These are phyloP conservation scores for Pogonophryne albipinna DNA, from an alignment of 2,797 vertebrate species.

Conservation along the genomic window DNA sequence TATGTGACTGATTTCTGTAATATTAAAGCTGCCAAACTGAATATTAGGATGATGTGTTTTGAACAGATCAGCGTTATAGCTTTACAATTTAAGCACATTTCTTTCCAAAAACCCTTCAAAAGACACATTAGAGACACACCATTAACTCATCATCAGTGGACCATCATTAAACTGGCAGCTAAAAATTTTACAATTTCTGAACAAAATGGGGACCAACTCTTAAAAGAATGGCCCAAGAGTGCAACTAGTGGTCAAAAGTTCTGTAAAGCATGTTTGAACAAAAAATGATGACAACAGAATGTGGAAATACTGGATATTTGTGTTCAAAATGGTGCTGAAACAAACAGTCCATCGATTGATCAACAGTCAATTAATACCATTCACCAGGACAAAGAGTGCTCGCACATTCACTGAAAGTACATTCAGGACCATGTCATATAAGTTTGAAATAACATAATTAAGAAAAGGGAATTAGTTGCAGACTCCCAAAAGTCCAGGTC, in stretches of 20 bases:
- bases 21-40: conserved; percentile 3
- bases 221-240: too few species aligned
- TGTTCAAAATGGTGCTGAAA: neutral
- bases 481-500: conserved; percentile 3
- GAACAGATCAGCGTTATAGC: neutral
- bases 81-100: neutral
- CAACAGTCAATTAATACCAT: neutral
- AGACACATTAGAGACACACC: too few species aligned
- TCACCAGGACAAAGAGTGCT: neutral
- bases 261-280: too few species aligned
- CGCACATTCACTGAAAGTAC: neutral
- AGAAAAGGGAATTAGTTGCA: neutral
- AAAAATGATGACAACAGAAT: too few species aligned
- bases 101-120: neutral
- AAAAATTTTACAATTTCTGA: neutral
- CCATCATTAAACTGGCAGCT: neutral
- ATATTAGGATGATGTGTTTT: neutral
- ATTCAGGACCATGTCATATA: neutral
- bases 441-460: neutral
- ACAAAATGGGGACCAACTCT: too few species aligned
- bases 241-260: too few species aligned
- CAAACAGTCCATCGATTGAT: neutral
- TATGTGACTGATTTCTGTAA: neutral
- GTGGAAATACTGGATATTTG: neutral
- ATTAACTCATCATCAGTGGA: neutral